Base-by-base conservation (phyloP, 2,113 vertebrate species). In the Copsychus sechellarum region DNA sequence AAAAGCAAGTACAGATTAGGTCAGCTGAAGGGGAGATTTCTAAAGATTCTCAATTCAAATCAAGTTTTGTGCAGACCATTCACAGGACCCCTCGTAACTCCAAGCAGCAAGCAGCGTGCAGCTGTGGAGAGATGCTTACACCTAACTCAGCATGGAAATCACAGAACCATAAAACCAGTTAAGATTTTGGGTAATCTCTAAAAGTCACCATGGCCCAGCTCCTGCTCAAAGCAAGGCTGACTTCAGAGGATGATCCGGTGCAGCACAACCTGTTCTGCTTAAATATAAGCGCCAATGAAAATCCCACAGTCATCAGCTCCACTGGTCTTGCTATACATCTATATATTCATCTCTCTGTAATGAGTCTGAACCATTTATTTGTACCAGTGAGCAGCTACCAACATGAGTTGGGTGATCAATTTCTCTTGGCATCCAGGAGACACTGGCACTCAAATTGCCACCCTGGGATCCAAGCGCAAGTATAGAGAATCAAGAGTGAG, bases 81-180 rank as follows among this genome's bases (percentile, higher is more conserved):
- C n/a, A 61, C 0, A 0, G 47, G 31, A 61, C 31, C 14, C 5
- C 16, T 43, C 0, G 0, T 34, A 62, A 43, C 34, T 80, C 28
- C 20, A 40, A 62, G 25, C 28, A 56, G 29, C 34, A 70, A 66
- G 42, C 40, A 71, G 36, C 0, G 0, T 12, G 12, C 5, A 58
- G 24, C 20, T 62, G 16, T 34, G 16, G 45, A 57, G 58, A 74
- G 25, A 33, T 58, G 34, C 16, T 80, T 33, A 66, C 5, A 45
- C 5, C 5, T 21, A 81, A 45, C 23, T 42, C 40, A n/a, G 50
- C 23, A 20, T 1, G 24, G 29, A 51, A 82, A 76, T 71, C 38
- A 40, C 9, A 54, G 18, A 94, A 77, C 14, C 48, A 58, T 13
- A 71, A 76, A 57, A 66, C 5, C 26, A 34, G 26, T 56, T 12